Conservation (phyloP, 2,888 invertebrate species). For the Metopia argyrocephala region DNA sequence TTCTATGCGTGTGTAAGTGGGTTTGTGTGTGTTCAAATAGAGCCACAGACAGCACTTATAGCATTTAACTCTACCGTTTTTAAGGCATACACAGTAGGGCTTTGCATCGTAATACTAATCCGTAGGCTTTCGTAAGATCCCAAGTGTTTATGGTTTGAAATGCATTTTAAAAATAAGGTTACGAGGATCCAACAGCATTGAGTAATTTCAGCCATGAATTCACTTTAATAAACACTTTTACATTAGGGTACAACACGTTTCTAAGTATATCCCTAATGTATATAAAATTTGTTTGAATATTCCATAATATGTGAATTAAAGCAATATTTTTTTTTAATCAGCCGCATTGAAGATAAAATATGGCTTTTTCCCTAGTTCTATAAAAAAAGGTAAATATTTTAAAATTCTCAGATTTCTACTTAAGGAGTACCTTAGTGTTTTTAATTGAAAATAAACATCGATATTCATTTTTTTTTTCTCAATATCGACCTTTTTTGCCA, state of each 20-base stretch:
- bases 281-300: no score
- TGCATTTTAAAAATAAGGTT: slow-evolving; percentile 46
- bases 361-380: no score
- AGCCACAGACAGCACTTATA: slow-evolving; percentile 42
- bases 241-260: background rate
- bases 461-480: no score
- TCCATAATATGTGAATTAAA: no score
- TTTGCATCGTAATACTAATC: slow-evolving; percentile 41
- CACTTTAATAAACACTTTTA: slow-evolving; percentile 19
- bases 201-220: slow-evolving; percentile 35
- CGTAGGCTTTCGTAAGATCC: slow-evolving; percentile 50
- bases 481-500: no score
- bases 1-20: background rate
- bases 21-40: background rate
- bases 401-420: no score
- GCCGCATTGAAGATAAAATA: no score
- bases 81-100: slow-evolving; percentile 18
- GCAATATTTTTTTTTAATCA: no score
- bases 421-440: no score
- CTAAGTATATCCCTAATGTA: no score
- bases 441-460: no score
- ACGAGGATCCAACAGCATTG: slow-evolving; percentile 34
- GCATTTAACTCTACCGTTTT: slow-evolving; percentile 32
- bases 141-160: slow-evolving; percentile 52
- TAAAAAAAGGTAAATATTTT: no score